Evolutionary conservation across 2,797 vertebrate species (phyloP), one percentile per base, ranked within the genome.

Genomic region (Trachops cirrhosus): DNA sequence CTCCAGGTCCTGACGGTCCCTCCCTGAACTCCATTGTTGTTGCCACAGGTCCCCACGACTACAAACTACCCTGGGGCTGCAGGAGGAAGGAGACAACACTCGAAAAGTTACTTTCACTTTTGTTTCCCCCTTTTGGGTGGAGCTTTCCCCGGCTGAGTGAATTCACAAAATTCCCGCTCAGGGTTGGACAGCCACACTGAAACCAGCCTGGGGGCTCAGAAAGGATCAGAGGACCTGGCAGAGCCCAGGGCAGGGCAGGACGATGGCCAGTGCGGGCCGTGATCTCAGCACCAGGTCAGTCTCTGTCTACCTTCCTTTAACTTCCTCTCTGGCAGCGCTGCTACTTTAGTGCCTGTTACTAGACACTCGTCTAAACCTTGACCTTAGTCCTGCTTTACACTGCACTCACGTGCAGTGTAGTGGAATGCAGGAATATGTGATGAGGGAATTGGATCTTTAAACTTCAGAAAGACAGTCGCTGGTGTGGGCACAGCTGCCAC

Each of bases 51-150:
- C 11, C 2, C 21, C 7, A 41, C 8, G 74, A 9, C 67, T 59
- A 2, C 24, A 34, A n/a, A 22, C 22, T 5, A 3, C 9, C 12
- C 3, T 6, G 9, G 50, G 24, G 62, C 37, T 41, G 39, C 10
- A 5, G 34, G 4, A 18, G 16, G 24, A 10, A 19, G 39, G 22
- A 46, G 3, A 29, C 22, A n/a, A 44, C 48, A 15, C 1, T 4
- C 3, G 0, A 3, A 29, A 41, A 82, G 26, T n/a, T 77, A 73
- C 79, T 97, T 97, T 97, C 96, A 48, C 67, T 97, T 97, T 50
- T 71, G 5, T 57, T 93, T 97, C 94, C 88, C 64, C 44, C 0
- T 0, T 39, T 0, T 11, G 93, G 97, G 95, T 22, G 95, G 96
- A 89, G 95, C 70, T 14, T 0, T 12, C 12, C 1, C 1, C 6